Evolutionary conservation across 2,888 invertebrate species (phyloP).

Genomic region (Drosophila nigritarsus): DNA sequence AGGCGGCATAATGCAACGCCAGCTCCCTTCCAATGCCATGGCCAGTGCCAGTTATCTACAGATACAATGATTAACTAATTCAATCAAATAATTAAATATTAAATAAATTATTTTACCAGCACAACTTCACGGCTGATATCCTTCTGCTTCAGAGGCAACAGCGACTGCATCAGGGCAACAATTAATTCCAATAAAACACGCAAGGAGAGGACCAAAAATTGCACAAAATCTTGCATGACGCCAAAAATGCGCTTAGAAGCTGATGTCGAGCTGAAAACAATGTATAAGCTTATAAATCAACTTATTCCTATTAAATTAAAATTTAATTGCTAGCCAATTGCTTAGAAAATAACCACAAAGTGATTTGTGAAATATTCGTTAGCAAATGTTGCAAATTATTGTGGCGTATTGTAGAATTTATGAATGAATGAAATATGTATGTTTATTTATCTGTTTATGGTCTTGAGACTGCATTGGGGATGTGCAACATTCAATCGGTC

Average conservation of each 20-base stretch:
- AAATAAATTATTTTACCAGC: slow-evolving; percentile 87
- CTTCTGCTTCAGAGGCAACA: slow-evolving; percentile 86
- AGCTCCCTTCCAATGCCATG: slow-evolving; percentile 94
- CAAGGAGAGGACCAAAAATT: slow-evolving; percentile 74
- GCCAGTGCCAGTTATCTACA: slow-evolving; percentile 93
- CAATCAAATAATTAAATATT: background rate
- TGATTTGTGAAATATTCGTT: background rate
- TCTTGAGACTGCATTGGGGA: slow-evolving; percentile 26
- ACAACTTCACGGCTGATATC: slow-evolving; percentile 91
- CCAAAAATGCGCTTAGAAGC: slow-evolving; percentile 79
- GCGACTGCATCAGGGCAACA: slow-evolving; percentile 48
- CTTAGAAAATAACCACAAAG: background rate
- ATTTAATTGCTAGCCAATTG: background rate
- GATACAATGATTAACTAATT: background rate
- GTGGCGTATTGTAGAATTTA: slow-evolving; percentile 45
- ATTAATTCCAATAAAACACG: slow-evolving; percentile 75
- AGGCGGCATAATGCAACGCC: slow-evolving; percentile 89
- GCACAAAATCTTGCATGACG: slow-evolving; percentile 76
- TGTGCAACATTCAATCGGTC: slow-evolving; percentile 57
- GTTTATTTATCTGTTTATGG: slow-evolving; percentile 57
- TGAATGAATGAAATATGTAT: slow-evolving; percentile 11
- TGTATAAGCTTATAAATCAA: background rate
- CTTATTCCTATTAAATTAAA: background rate
- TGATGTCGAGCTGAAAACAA: slow-evolving; percentile 75
- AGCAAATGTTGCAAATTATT: slow-evolving; percentile 2